Base-by-base conservation (phyloP, 2,113 vertebrate species). In the Labeo rohita region DNA sequence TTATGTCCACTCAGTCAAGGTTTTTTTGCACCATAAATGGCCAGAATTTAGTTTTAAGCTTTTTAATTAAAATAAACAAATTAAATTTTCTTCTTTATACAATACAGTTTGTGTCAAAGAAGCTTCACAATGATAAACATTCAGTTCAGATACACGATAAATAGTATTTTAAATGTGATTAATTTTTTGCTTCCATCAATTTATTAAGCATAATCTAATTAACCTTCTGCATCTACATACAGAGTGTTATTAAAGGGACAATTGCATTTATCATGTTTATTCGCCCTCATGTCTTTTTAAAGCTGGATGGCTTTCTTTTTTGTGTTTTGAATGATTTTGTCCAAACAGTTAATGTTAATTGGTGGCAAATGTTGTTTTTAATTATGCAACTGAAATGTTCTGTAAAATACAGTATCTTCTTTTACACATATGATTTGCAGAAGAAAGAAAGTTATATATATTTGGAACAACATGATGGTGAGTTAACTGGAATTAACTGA, bases 1-100 rank as follows among this genome's bases (percentile, higher is more conserved):
- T 75, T 6, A 75, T 75, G 73, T 75, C 45, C 73, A 50, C 72
- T 49, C 49, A 74, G 72, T 74, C 72, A 74, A 28, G 73, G 73
- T 13, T 50, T 39, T 75, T 49, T 75, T 49, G 45, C 3, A 1
- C 21, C 45, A 50, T 12, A 2, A 50, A 75, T n/a, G 73, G 45
- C 15, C 11, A 50, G 43, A 47, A n/a, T 74, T n/a, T 3, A 2
- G 21, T 75, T 75, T 75, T 73, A 21, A 39, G 23, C 16, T 43
- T 9, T 70, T 70, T 21, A 4, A 43, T 70, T 39, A 18, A 70
- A 70, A 18, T 43, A 39, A 18, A 70, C 36, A 21, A 2, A 70
- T 43, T 70, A 70, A 43, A 34, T 61, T 18, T 9, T 1, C 21
- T 8, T 7, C 21, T 61, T 61, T 61, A 3, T 61, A 4, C 8